Evolutionary conservation across 1,140 invertebrate species (phyloP).

Genomic region (Apis cerana): DNA sequence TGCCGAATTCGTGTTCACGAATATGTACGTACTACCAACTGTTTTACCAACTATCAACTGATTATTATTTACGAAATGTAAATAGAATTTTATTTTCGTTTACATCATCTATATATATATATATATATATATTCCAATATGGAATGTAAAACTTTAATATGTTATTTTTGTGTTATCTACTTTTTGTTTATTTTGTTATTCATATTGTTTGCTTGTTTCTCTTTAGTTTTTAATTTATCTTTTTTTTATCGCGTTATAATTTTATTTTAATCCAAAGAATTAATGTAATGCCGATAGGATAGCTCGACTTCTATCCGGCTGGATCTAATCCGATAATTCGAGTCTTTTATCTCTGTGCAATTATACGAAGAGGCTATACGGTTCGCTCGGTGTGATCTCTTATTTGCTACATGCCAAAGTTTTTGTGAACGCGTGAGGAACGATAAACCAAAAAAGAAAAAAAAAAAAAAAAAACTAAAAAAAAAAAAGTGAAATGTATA

Average conservation of each 20-base stretch:
- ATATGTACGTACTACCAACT: not conserved
- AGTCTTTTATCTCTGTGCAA: constrained; percentile 22
- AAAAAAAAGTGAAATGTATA: no score
- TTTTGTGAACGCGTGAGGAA: constrained; percentile 12
- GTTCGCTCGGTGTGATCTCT: constrained; percentile 40
- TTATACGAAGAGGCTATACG: constrained; percentile 50
- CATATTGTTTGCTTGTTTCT: constrained; percentile 58
- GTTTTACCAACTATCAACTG: no score
- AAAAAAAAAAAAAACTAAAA: no score
- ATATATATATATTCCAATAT: not conserved
- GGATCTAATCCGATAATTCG: not conserved
- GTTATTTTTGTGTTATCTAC: constrained; percentile 31
- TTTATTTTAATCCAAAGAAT: not conserved
- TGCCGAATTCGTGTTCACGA: constrained; percentile 38
- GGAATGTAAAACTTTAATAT: constrained; percentile 11
- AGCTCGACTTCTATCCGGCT: not conserved
- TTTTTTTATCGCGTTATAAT: not conserved
- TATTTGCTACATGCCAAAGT: constrained; percentile 34
- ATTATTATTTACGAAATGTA: constrained; percentile 7
- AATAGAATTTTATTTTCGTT: constrained; percentile 38
- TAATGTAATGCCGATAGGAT: no score
- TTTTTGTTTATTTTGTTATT: constrained; percentile 56
- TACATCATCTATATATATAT: not conserved
- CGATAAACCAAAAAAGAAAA: no score
- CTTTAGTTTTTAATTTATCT: constrained; percentile 5